These are phyloP conservation scores for Opisthocomus hoazin DNA, from an alignment of 2,113 vertebrate species.

Conservation along the genomic window DNA sequence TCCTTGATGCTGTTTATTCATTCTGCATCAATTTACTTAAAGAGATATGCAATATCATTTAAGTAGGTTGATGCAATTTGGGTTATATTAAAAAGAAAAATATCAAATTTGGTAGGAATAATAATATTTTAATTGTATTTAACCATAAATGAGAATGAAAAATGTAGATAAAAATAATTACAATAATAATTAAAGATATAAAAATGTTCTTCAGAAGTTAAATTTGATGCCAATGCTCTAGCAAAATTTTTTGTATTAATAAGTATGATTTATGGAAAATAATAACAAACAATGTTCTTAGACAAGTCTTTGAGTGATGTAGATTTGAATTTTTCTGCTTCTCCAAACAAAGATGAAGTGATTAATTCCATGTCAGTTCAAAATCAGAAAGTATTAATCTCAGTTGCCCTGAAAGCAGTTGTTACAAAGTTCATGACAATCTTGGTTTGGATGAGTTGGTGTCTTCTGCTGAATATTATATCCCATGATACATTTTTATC, in stretches of 20 bases:
- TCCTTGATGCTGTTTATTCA: neutral
- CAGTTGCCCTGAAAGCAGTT: neutral
- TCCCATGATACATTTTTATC: neutral
- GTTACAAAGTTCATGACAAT: neutral
- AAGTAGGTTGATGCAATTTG: neutral
- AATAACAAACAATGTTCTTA: neutral
- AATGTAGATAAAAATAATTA: neutral
- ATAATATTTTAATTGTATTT: neutral
- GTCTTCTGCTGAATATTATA: neutral
- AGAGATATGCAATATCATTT: neutral
- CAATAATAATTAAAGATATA: neutral
- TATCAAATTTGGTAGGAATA: neutral
- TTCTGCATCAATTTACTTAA: neutral
- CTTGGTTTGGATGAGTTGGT: neutral
- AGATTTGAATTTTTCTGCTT: neutral
- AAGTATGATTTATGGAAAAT: neutral
- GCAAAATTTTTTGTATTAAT: neutral
- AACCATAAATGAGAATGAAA: neutral
- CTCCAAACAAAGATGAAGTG: neutral
- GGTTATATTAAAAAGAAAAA: neutral
- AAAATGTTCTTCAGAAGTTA: neutral
- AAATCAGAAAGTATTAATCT: neutral
- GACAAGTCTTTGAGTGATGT: neutral
- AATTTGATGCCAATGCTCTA: neutral
- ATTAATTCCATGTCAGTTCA: neutral